Percentiles rank a stretch among this genome's conserved stretches.
Evolutionary conservation across 2,113 vertebrate species (phyloP).

Genomic region (Lethenteron camtschaticum): DNA sequence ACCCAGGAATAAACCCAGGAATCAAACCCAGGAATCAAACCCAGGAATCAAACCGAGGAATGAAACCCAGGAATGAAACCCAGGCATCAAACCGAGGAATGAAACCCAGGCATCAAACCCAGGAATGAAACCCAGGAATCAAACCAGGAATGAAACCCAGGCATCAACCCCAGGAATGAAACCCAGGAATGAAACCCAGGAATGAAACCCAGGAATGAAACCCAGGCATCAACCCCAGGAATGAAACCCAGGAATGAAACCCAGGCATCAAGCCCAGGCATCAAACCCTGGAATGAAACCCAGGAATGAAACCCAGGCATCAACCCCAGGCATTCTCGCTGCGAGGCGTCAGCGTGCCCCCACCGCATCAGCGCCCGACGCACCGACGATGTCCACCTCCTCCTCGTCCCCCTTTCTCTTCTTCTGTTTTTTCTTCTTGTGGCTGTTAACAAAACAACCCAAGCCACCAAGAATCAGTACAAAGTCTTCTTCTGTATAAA

Average conservation of each 20-base stretch:
- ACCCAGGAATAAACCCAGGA: too few species aligned
- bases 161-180: too few species aligned
- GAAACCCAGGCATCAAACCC: too few species aligned
- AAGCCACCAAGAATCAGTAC: background rate
- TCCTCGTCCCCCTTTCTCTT: conserved; percentile 40
- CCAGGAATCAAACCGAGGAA: too few species aligned
- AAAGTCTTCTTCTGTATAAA: background rate
- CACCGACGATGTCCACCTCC: conserved; percentile 51
- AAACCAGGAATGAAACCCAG: too few species aligned
- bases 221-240: background rate
- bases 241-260: background rate
- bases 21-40: too few species aligned
- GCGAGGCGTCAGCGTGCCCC: background rate
- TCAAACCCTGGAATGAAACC: background rate
- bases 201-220: background rate
- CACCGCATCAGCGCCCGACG: conserved; percentile 11
- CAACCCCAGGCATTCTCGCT: background rate
- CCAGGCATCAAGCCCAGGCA: background rate
- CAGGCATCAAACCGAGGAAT: too few species aligned
- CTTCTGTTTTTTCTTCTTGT: conserved; percentile 53
- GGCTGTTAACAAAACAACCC: conserved; percentile 32
- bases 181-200: too few species aligned
- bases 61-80: too few species aligned
- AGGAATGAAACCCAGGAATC: too few species aligned
- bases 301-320: background rate